phyloP scores from a whole-genome alignment of 2,113 vertebrate genomes.

The Cettia cetti region DNA sequence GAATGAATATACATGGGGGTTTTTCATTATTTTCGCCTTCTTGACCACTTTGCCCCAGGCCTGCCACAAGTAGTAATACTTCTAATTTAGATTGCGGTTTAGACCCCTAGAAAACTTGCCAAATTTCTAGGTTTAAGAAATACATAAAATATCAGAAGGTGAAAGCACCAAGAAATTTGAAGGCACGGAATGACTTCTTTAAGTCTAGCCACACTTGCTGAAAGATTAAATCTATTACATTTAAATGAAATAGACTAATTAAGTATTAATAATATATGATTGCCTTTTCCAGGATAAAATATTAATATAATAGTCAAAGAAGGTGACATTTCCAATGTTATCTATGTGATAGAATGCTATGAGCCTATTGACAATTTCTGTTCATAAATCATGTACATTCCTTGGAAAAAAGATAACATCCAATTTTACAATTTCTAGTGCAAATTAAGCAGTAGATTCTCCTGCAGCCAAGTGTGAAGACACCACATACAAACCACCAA shows the following conservation, averaged over 20 bases:
- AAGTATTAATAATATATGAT: not conserved
- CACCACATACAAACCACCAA: not conserved
- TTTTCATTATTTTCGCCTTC: not conserved
- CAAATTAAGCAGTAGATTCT: not conserved
- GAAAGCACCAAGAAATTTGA: not conserved
- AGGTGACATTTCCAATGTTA: not conserved
- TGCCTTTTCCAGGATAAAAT: not conserved
- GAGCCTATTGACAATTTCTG: not conserved
- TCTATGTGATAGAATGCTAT: not conserved
- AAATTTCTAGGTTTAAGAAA: not conserved
- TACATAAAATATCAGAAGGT: not conserved
- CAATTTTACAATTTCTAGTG: not conserved
- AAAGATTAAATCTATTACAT: not conserved
- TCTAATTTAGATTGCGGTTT: not conserved
- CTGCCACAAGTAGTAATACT: not conserved
- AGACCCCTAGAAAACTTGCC: not conserved
- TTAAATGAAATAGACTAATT: not conserved
- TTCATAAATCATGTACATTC: not conserved
- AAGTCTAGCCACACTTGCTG: not conserved
- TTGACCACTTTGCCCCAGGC: not conserved
- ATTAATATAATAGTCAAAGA: not conserved
- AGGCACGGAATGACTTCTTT: not conserved
- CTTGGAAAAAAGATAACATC: not conserved
- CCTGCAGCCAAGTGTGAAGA: not conserved
- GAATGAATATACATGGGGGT: accelerated